A percentile compares a stretch with the other conserved stretches of the same genome.
Evolutionary conservation across 2,797 vertebrate species (phyloP).

Genomic region (Hemibagrus guttatus): DNA sequence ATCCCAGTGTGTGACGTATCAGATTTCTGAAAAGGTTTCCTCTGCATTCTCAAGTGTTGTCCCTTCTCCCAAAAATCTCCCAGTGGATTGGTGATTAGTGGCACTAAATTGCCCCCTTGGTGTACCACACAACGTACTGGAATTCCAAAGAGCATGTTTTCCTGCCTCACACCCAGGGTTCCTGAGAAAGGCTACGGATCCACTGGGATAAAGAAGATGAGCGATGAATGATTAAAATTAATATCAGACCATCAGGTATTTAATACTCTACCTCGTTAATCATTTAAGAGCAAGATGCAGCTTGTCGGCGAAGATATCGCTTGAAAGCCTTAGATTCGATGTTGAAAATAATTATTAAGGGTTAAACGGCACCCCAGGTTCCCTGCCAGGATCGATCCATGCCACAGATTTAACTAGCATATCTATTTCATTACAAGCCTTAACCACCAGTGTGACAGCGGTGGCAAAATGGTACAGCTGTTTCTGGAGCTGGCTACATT

Average conservation of each 20-base stretch:
- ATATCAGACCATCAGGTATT: neutral
- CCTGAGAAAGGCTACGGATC: neutral
- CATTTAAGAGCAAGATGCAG: neutral
- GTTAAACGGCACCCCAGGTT: neutral
- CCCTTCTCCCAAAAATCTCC: neutral
- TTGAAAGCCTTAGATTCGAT: neutral
- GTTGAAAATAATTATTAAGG: neutral
- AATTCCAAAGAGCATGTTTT: neutral
- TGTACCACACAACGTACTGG: neutral
- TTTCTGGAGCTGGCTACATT: slow-evolving; percentile 42
- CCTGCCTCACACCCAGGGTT: neutral
- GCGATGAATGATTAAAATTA: neutral
- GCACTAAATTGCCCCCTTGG: neutral
- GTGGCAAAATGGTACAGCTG: slow-evolving; percentile 40
- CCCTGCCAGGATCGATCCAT: neutral
- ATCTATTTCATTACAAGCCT: slow-evolving; percentile 28
- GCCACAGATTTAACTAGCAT: slow-evolving; percentile 7
- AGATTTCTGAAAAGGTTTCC: neutral
- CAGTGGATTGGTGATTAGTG: neutral
- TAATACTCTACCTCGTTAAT: neutral
- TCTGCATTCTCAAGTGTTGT: neutral
- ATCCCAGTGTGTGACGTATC: neutral
- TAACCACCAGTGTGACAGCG: slow-evolving; percentile 11
- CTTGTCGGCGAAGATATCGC: neutral
- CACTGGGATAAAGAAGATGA: neutral